These are phyloP conservation scores for Burhinus bistriatus DNA, from an alignment of 2,113 vertebrate species.

Conservation along the genomic window DNA sequence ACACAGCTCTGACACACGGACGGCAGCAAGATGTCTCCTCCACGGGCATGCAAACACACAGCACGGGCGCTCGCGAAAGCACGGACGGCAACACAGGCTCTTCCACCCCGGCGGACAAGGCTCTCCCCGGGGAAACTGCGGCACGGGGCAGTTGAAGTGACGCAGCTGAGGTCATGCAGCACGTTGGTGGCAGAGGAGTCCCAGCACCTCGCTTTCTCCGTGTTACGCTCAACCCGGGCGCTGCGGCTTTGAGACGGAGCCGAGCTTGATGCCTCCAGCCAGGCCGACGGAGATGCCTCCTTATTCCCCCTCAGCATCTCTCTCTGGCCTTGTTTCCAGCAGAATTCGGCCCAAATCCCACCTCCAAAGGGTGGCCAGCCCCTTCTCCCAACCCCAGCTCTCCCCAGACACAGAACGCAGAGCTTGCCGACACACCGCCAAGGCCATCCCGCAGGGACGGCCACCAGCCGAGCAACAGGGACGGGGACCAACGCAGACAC, in stretches of 20 bases:
- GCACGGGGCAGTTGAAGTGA: neutral
- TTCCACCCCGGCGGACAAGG: neutral
- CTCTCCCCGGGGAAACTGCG: neutral
- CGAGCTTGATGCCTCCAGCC: neutral
- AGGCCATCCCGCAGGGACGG: neutral
- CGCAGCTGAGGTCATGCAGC: neutral
- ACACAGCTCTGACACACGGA: neutral
- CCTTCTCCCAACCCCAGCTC: neutral
- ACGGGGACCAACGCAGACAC: neutral
- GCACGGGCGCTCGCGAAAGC: neutral
- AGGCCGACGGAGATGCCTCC: neutral
- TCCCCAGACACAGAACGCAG: neutral
- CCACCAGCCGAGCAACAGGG: neutral
- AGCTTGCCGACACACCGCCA: neutral
- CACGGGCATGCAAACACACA: neutral
- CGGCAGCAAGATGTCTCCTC: neutral
- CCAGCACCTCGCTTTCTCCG: rapidly evolving
- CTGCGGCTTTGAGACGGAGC: neutral
- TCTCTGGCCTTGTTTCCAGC: neutral
- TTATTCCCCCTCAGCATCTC: neutral
- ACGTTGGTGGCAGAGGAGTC: neutral
- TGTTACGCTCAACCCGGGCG: rapidly evolving
- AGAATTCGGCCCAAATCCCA: neutral
- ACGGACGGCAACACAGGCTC: neutral
- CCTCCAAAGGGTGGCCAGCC: neutral